Percentiles rank a stretch among this genome's conserved stretches.
Conservation (phyloP, 2,113 vertebrate species). For the Sylvia atricapilla region DNA sequence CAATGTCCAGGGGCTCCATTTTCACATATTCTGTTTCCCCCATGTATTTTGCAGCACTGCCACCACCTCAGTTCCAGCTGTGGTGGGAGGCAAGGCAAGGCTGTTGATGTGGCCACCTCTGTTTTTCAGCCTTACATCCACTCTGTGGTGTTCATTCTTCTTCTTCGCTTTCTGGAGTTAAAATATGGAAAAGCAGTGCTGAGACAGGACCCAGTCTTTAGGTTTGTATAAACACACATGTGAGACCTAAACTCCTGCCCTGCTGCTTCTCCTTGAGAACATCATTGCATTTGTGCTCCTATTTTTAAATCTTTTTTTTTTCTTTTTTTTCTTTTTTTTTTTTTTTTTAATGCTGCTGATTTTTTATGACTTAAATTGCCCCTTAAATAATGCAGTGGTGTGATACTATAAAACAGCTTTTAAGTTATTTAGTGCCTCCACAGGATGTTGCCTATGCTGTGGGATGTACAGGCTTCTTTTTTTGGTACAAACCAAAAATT, state of each 20-base stretch:
- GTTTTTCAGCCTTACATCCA: constrained; percentile 81
- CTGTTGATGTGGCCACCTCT: neutral
- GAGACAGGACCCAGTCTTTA: constrained; percentile 80
- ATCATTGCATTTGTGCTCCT: neutral
- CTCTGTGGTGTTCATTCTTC: constrained; percentile 73
- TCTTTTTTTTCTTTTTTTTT: neutral
- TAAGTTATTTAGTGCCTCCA: neutral
- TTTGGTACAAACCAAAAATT: neutral
- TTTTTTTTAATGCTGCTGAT: neutral
- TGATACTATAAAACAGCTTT: neutral
- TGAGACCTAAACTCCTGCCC: neutral
- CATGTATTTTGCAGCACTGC: fast-evolving
- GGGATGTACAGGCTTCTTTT: neutral
- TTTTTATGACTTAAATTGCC: neutral
- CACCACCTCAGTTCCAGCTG: neutral
- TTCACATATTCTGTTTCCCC: neutral
- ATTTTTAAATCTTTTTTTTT: neutral
- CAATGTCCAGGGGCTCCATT: neutral
- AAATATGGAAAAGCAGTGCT: constrained; percentile 72
- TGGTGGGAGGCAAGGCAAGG: neutral
- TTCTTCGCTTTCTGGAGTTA: constrained; percentile 81
- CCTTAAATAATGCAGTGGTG: neutral
- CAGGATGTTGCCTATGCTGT: neutral
- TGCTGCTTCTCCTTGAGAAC: neutral
- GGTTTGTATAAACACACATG: constrained; percentile 62